These are phyloP conservation scores for Myrmecobius fasciatus DNA, from an alignment of 2,113 vertebrate species.

Conservation along the genomic window DNA sequence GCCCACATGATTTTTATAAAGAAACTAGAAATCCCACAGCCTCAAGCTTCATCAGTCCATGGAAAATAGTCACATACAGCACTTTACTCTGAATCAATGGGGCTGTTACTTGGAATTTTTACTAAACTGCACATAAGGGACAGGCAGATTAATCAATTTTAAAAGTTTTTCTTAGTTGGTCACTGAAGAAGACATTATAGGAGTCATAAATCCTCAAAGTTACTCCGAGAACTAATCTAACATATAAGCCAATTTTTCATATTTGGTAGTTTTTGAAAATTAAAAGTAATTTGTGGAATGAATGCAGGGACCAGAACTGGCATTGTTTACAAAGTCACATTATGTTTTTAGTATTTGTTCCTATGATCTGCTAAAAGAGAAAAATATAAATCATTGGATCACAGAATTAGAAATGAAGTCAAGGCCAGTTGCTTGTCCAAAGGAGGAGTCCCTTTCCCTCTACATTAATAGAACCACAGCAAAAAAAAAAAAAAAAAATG, in stretches of 20 bases:
- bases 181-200: neutral
- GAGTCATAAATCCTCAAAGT: neutral
- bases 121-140: neutral
- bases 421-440: neutral
- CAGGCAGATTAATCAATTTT: slow-evolving; percentile 18
- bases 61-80: neutral
- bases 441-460: neutral
- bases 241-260: slow-evolving; percentile 36
- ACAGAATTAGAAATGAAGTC: neutral
- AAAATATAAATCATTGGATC: neutral
- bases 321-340: neutral
- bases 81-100: slow-evolving; percentile 29
- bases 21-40: neutral
- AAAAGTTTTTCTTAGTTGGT: slow-evolving; percentile 4
- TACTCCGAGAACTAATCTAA: neutral
- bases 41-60: neutral
- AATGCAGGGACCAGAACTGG: neutral
- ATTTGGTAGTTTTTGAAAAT: neutral
- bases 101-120: slow-evolving; percentile 18
- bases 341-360: neutral
- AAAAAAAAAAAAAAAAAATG: neutral
- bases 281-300: neutral
- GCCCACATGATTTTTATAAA: neutral
- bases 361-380: neutral
- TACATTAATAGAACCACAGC: neutral